A percentile compares a stretch with the other conserved stretches of the same genome.
Evolutionary conservation across 1,140 invertebrate species (phyloP).

Genomic region (Carposina sasakii): DNA sequence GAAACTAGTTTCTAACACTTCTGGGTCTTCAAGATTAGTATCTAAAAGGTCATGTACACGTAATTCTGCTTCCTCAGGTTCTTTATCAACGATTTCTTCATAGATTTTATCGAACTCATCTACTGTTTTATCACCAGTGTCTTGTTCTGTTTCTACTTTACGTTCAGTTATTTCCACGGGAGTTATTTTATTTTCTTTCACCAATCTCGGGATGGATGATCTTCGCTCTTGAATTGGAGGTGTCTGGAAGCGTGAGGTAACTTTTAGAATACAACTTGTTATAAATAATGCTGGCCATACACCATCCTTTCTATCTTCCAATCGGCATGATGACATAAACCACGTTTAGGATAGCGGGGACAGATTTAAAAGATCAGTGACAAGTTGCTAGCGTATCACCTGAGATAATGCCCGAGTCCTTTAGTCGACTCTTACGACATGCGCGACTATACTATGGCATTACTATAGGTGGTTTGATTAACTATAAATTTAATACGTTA

Average conservation of each 20-base stretch:
- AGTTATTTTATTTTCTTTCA: slow-evolving; percentile 12
- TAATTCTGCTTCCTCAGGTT: slow-evolving; percentile 10
- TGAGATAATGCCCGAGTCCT: too few species aligned
- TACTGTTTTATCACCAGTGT: slow-evolving; percentile 21
- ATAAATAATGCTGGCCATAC: too few species aligned
- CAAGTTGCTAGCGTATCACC: too few species aligned
- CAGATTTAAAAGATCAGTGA: too few species aligned
- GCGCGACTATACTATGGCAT: too few species aligned
- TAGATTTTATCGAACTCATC: slow-evolving; percentile 62
- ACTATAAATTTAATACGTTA: too few species aligned
- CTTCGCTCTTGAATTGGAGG: slow-evolving; percentile 9
- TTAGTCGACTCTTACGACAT: too few species aligned
- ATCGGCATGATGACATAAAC: too few species aligned
- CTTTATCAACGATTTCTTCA: slow-evolving; percentile 35
- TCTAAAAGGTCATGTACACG: slow-evolving; percentile 15
- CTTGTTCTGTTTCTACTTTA: not conserved
- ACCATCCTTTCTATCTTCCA: too few species aligned
- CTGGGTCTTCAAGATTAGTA: slow-evolving; percentile 35
- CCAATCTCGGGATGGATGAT: slow-evolving; percentile 44
- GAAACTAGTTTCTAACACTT: slow-evolving; percentile 45
- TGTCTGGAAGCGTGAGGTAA: slow-evolving; percentile 7
- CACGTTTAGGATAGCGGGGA: too few species aligned
- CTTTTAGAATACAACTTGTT: not conserved
- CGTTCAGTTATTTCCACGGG: too few species aligned
- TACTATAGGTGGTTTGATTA: too few species aligned